Evolutionary conservation across 2,888 invertebrate species (phyloP), one percentile per base, ranked within the genome.

Genomic region (Geotrupes spiniger): DNA sequence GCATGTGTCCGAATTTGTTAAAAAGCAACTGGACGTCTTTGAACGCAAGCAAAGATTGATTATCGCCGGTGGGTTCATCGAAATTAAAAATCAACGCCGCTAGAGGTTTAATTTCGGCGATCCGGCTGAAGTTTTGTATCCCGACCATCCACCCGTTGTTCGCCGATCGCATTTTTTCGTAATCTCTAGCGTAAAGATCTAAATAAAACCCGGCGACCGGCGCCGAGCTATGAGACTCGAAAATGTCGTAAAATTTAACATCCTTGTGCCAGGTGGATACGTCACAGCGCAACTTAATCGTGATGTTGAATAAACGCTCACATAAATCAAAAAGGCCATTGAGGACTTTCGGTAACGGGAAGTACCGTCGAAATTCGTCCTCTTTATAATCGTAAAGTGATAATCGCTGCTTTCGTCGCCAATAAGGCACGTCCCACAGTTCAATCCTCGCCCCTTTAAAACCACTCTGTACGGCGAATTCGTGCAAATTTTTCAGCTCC

Each of bases 31-130:
- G 75, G 0, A 95, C 83, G 66, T 94, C 91, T 42, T 80, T 79
- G 58, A 92, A 85, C 2, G 83, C 79, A 12, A 97, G 73, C 27
- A 91, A 73, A 0, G 87, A 83, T 3, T 86, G 87, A 61, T 80
- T 80, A 0, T 79, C 81, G 44, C 76, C 74, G 1, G 66, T 54
- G 0, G 88, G 85, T 15, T 84, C 76, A 60, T 80, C 79, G 64
- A 96, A 89, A 72, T 92, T 92, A 62, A 93, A 89, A 56, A 93
- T 84, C 25, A 96, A 73, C 8, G 90, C 87, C 11, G 89, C 84
- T 10, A 94, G 73, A 0, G 96, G 93, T 50, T 78, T 82, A 0
- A 81, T 80, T 1, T 76, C 74, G 0, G 82, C 77, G 0, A 84
- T 65, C 36, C 78, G 74, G 66, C 89, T 89, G 56, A 79, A 81